Conservation (phyloP, 2,113 vertebrate genomes). For the Psittacus erithacus region DNA sequence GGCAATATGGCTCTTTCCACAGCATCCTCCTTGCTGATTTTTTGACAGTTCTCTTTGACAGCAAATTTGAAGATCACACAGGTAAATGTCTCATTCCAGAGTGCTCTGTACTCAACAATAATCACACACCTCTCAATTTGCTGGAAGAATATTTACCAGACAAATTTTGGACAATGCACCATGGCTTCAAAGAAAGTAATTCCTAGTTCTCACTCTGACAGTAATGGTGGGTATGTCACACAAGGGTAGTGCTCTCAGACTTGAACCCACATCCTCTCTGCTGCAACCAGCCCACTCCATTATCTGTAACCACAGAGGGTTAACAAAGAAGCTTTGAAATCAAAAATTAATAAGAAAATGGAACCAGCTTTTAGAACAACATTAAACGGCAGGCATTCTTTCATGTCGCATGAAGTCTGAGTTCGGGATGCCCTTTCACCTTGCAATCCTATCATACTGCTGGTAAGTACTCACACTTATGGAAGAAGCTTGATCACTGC, state of each 20-base stretch:
- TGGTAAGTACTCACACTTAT: not conserved
- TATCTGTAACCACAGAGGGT: not conserved
- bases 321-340: not conserved
- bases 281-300: not conserved
- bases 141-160: not conserved
- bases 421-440: not conserved
- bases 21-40: not conserved
- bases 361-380: not conserved
- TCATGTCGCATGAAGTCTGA: not conserved
- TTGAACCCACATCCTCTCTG: not conserved
- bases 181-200: not conserved
- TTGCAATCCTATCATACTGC: not conserved
- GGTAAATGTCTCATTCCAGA: accelerated
- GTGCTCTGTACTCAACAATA: not conserved
- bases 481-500: not conserved
- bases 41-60: not conserved
- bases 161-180: not conserved
- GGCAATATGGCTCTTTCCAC: not conserved
- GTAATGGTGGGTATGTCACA: not conserved
- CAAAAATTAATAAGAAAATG: not conserved
- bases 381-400: not conserved
- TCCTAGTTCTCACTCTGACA: not conserved
- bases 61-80: not conserved
- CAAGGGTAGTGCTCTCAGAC: not conserved
- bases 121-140: not conserved